Percentiles rank a stretch among this genome's conserved stretches.
phyloP scores from a whole-genome alignment of 2,888 invertebrate species.

The Oxyteleia sp. region DNA sequence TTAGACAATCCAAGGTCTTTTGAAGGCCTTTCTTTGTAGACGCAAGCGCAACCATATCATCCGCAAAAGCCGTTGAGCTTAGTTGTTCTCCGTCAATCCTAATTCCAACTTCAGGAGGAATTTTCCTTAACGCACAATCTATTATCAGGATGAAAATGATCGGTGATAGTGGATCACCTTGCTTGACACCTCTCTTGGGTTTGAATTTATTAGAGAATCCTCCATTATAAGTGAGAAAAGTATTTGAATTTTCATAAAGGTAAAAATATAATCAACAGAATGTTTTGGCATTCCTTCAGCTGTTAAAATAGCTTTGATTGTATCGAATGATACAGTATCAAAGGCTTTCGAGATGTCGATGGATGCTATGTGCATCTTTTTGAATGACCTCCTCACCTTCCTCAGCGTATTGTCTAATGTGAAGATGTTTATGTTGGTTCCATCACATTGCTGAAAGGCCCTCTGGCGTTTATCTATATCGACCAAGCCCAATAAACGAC shows the following conservation, averaged over 20 bases:
- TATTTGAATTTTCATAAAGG: too few relatives aligned
- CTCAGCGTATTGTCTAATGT: conserved; percentile 51
- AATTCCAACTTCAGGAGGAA: conserved; percentile 40
- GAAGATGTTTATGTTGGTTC: conserved; percentile 8
- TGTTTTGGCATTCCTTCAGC: conserved; percentile 8
- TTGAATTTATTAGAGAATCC: too few relatives aligned
- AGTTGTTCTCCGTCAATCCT: not conserved
- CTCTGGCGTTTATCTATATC: conserved; percentile 72
- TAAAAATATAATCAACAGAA: conserved; percentile 11
- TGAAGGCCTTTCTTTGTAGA: conserved; percentile 77
- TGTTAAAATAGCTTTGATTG: not conserved
- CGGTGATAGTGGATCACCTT: conserved; percentile 12
- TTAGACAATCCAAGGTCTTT: conserved; percentile 72
- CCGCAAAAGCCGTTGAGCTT: conserved; percentile 49
- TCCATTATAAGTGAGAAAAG: too few relatives aligned
- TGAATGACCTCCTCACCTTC: conserved; percentile 37
- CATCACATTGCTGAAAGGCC: conserved; percentile 52
- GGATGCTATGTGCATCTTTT: conserved; percentile 38
- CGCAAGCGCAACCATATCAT: conserved; percentile 56
- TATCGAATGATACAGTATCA: conserved; percentile 6
- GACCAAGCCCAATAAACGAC: not conserved
- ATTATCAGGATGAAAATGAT: conserved; percentile 4
- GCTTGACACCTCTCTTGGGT: conserved; percentile 18
- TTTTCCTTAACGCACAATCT: not conserved
- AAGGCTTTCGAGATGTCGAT: conserved; percentile 18